Percentiles rank a stretch among this genome's conserved stretches.
Conservation (phyloP, 2,888 invertebrate species). For the Melipona beecheii region DNA sequence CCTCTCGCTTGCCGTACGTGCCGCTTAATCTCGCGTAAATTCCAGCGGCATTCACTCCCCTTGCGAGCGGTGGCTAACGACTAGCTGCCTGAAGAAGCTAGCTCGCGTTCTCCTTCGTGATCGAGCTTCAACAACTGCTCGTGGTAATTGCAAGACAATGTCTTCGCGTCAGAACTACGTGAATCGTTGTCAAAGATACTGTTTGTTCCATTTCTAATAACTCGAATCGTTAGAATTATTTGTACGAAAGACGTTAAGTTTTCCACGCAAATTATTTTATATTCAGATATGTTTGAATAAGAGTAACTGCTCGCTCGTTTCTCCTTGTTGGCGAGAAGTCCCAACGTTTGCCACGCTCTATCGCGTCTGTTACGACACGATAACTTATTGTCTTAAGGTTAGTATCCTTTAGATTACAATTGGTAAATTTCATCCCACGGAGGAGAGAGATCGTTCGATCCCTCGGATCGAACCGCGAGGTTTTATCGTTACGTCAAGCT, state of each 20-base stretch:
- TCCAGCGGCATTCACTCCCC: slow-evolving; percentile 18
- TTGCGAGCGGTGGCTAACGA: slow-evolving; percentile 21
- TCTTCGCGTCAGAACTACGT: too few relatives aligned
- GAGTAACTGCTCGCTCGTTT: too few relatives aligned
- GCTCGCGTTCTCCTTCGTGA: background rate
- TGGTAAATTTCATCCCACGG: background rate
- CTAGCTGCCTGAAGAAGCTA: background rate
- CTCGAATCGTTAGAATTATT: too few relatives aligned
- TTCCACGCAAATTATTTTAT: too few relatives aligned
- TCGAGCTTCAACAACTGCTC: background rate
- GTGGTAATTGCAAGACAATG: background rate
- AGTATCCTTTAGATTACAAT: too few relatives aligned
- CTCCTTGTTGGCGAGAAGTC: too few relatives aligned
- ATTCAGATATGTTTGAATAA: too few relatives aligned
- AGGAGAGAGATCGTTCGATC: background rate
- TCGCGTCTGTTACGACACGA: too few relatives aligned
- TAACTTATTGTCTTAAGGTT: too few relatives aligned
- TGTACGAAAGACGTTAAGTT: too few relatives aligned
- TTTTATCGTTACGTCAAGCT: slow-evolving; percentile 8
- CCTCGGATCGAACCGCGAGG: background rate
- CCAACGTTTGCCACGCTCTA: too few relatives aligned
- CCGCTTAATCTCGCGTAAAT: slow-evolving; percentile 42
- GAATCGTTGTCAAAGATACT: background rate
- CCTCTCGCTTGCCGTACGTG: background rate
- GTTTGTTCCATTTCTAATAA: background rate